These are phyloP conservation scores for Emmelina monodactyla DNA, from an alignment of 2,888 invertebrate genomes.

Conservation along the genomic window DNA sequence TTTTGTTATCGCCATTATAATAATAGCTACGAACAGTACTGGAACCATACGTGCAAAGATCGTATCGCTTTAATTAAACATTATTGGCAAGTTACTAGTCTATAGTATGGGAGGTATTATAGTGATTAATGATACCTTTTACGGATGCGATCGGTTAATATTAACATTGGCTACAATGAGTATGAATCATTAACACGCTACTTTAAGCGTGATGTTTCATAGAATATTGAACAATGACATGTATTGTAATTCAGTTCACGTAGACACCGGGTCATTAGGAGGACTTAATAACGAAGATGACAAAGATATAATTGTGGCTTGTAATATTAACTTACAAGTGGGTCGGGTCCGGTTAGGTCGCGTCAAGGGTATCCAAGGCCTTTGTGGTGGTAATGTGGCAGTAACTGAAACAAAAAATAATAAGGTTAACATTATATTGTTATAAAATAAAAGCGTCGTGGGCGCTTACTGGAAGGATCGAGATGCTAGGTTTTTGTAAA, in stretches of 20 bases:
- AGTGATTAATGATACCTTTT: background rate
- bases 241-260: background rate
- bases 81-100: background rate
- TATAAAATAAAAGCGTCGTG: too few relatives aligned
- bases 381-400: slow-evolving; percentile 87
- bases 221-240: too few relatives aligned
- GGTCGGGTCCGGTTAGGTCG: slow-evolving; percentile 89
- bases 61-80: slow-evolving; percentile 9
- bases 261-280: slow-evolving; percentile 1
- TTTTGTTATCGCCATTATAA: slow-evolving; percentile 29
- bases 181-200: too few relatives aligned
- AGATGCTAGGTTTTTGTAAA: too few relatives aligned
- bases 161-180: too few relatives aligned
- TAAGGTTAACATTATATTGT: slow-evolving; percentile 15
- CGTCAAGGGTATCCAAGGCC: slow-evolving; percentile 94
- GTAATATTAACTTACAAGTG: slow-evolving; percentile 77
- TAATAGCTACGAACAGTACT: slow-evolving; percentile 20
- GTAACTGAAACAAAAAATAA: slow-evolving; percentile 77
- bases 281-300: background rate
- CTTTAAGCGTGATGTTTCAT: too few relatives aligned
- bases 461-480: too few relatives aligned
- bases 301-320: background rate
- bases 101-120: background rate
- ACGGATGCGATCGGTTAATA: background rate
- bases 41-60: slow-evolving; percentile 10